Percentiles rank a stretch among this genome's conserved stretches.
phyloP scores from a whole-genome alignment of 2,113 vertebrate species.

The Mesitornis unicolor region DNA sequence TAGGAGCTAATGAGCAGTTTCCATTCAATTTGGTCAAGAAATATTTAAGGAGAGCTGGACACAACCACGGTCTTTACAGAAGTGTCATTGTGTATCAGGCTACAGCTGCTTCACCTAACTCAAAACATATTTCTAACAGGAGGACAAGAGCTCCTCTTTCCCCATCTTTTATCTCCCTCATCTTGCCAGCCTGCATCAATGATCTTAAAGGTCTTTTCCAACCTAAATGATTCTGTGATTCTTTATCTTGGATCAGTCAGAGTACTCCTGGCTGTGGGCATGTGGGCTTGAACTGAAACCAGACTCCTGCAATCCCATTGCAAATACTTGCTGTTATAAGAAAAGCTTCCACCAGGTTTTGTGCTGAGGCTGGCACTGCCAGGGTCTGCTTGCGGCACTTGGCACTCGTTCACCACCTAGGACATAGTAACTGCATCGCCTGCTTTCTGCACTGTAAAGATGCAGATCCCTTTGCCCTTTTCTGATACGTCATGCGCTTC shows the following conservation, averaged over 20 bases:
- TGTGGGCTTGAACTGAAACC: not conserved
- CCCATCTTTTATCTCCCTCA: not conserved
- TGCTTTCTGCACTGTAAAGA: not conserved
- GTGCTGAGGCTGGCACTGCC: not conserved
- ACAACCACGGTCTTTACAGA: not conserved
- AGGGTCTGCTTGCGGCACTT: not conserved
- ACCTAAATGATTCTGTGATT: too few relatives aligned
- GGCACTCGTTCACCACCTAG: not conserved
- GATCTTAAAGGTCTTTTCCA: too few relatives aligned
- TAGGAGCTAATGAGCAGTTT: not conserved
- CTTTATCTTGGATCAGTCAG: not conserved
- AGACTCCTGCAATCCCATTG: not conserved
- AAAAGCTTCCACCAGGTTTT: not conserved
- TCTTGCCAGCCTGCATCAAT: not conserved
- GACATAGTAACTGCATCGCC: not conserved
- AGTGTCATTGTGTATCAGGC: not conserved
- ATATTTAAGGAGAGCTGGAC: not conserved
- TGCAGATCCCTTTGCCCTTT: not conserved
- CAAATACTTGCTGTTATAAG: not conserved
- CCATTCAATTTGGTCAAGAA: not conserved
- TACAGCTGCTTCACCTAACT: not conserved
- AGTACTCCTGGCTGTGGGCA: not conserved
- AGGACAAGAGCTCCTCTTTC: not conserved
- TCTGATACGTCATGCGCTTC: fast-evolving
- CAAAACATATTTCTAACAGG: not conserved